Conservation (phyloP, 2,113 vertebrate genomes). For the Phyllostomus hastatus region DNA sequence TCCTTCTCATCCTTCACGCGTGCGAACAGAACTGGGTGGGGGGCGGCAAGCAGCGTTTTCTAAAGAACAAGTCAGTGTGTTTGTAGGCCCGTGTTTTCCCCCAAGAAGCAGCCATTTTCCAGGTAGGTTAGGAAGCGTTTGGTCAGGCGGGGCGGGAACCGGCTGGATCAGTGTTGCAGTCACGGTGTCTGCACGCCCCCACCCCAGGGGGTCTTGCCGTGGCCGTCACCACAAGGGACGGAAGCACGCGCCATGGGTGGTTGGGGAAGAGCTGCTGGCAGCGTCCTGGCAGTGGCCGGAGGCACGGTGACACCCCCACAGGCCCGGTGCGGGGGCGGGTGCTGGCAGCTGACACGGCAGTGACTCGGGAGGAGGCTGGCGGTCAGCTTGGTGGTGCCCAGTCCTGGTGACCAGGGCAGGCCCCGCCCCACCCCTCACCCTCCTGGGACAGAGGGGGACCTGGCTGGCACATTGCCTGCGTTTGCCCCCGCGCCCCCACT, state of each 20-base stretch:
- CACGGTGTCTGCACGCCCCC: too few species aligned
- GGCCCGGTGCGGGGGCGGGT: accelerated
- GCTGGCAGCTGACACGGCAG: accelerated
- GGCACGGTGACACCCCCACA: accelerated
- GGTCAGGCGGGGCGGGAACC: background rate
- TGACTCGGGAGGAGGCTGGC: too few species aligned
- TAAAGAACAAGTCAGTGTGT: background rate
- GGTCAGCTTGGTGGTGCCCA: accelerated
- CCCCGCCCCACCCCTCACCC: accelerated
- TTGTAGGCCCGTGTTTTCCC: background rate
- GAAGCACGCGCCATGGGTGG: accelerated
- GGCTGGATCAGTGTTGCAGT: background rate
- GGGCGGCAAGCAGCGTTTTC: background rate
- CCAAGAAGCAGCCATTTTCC: background rate
- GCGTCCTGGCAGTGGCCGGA: accelerated
- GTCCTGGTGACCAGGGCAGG: accelerated
- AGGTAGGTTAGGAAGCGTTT: background rate
- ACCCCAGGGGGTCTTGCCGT: too few species aligned
- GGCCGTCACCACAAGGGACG: too few species aligned
- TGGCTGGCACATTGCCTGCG: accelerated
- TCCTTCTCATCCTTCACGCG: background rate
- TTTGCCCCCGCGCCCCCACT: background rate
- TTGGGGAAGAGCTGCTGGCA: background rate
- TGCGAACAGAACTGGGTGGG: background rate
- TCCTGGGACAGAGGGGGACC: accelerated